Base-by-base conservation (phyloP, 2,113 vertebrate species). In the Etheostoma cragini region DNA sequence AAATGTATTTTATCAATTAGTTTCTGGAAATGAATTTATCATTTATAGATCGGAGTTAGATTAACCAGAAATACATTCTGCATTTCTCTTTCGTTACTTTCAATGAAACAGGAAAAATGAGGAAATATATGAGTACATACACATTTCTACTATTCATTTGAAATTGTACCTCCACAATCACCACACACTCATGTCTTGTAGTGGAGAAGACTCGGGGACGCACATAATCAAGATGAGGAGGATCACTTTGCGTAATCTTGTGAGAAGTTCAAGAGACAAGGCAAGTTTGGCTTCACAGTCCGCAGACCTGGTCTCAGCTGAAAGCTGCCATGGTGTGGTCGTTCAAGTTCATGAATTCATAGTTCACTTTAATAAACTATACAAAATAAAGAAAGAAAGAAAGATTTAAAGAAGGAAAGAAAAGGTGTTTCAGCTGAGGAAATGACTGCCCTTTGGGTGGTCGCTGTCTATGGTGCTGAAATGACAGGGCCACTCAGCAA, bases 391-490 rank as follows among this genome's bases (percentile, higher is more conserved):
- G 24, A 35, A 53, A 21, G 42, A 8, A 17, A 24, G 6, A 21
- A 13, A 47, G 38, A 38, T 46, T 11, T 30, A 8, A 17, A 24
- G 11, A 21, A 13, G 33, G 26, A 42, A 53, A 21, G 42, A 8
- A 17, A 13, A 49, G 26, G 10, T 3, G 56, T 61, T 53, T n/a
- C 6, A 65, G 16, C 24, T 0, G n/a, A 47, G 8, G 12, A 38
- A 63, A 35, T 24, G 22, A 45, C 14, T 61, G 30, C 4, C 46
- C 26, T 53, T n/a, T 8, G 8, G 24, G 30, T 17, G 30, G 62
- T 70, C 49, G 65, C 89, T 92, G 85, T 92, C 92, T 74, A 22
- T 76, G 92, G 93, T 92, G 72, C 91, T 92, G 89, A 91, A 90
- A 65, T 53, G 12, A 64, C 13, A 45, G 16, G 1, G 1, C 5